These are phyloP conservation scores for Masnerella sp. DNA, from an alignment of 2,888 invertebrate species.

Conservation along the genomic window DNA sequence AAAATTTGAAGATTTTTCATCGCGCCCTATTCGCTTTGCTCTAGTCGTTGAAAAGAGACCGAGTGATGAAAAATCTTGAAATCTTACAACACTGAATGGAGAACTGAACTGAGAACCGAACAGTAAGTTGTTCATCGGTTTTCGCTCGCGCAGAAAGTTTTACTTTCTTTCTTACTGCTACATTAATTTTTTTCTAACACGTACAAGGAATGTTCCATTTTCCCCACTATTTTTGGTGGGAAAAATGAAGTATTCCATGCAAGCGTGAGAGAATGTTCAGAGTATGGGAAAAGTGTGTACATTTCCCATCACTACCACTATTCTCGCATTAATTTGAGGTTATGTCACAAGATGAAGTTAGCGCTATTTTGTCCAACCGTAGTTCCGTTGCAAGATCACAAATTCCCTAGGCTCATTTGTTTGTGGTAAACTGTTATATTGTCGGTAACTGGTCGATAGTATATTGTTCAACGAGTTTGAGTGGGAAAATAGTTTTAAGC, in stretches of 20 bases:
- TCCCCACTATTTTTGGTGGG: constrained; percentile 25
- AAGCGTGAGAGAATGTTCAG: constrained; percentile 4
- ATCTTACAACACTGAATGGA: too few species aligned
- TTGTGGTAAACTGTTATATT: too few species aligned
- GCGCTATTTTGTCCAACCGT: neutral
- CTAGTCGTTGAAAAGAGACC: too few species aligned
- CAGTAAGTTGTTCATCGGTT: too few species aligned
- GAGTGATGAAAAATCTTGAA: too few species aligned
- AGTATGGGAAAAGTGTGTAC: constrained; percentile 14
- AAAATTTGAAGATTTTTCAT: too few species aligned
- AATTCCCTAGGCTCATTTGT: constrained; percentile 2
- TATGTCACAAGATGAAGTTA: neutral
- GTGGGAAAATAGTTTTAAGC: too few species aligned
- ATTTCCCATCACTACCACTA: neutral
- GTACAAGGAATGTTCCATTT: constrained; percentile 22
- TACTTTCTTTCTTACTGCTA: too few species aligned
- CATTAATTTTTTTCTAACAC: constrained; percentile 20
- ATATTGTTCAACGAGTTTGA: neutral
- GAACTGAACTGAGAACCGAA: too few species aligned
- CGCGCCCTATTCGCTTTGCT: too few species aligned
- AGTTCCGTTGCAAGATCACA: constrained; percentile 1
- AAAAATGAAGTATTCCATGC: constrained; percentile 10
- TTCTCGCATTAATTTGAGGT: constrained; percentile 2
- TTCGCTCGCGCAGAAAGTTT: too few species aligned
- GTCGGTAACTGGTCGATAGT: neutral